Conservation (phyloP, 2,113 vertebrate genomes). For the Tautogolabrus adspersus region DNA sequence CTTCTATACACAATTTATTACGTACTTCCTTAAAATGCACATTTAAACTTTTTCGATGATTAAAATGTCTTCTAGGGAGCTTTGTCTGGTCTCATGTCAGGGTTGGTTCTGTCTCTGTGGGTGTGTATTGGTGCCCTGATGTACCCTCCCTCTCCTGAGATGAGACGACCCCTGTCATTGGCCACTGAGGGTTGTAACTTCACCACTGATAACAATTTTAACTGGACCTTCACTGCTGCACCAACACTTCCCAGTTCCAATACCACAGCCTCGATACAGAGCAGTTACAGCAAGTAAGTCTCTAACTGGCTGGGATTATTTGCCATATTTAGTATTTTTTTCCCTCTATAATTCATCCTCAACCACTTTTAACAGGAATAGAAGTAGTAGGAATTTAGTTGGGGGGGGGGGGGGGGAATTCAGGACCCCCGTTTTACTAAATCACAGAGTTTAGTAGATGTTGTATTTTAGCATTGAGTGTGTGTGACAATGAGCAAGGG, state of each 20-base stretch:
- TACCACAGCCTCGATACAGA: not conserved
- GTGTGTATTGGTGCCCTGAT: slow-evolving; percentile 82
- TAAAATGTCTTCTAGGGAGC: slow-evolving; percentile 77
- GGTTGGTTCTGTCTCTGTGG: slow-evolving; percentile 82
- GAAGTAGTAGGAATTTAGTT: too few relatives aligned
- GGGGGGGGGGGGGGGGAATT: too few relatives aligned
- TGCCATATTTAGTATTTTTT: too few relatives aligned
- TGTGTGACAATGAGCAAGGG: too few relatives aligned
- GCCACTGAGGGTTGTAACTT: slow-evolving; percentile 79
- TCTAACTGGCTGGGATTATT: not conserved
- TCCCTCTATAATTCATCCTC: not conserved
- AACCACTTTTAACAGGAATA: too few relatives aligned
- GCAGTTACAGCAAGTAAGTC: slow-evolving; percentile 43
- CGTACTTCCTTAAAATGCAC: too few relatives aligned
- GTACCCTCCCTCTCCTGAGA: slow-evolving; percentile 70
- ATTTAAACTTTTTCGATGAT: not conserved
- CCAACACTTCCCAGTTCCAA: slow-evolving; percentile 12
- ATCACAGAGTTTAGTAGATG: too few relatives aligned
- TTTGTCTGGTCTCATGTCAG: slow-evolving; percentile 79
- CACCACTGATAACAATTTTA: slow-evolving; percentile 40
- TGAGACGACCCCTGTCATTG: slow-evolving; percentile 75
- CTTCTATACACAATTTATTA: too few relatives aligned
- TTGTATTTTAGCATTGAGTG: too few relatives aligned
- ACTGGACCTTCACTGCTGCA: slow-evolving; percentile 55
- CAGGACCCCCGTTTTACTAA: too few relatives aligned